phyloP scores from a whole-genome alignment of 2,113 vertebrate species.

The Suncus etruscus region DNA sequence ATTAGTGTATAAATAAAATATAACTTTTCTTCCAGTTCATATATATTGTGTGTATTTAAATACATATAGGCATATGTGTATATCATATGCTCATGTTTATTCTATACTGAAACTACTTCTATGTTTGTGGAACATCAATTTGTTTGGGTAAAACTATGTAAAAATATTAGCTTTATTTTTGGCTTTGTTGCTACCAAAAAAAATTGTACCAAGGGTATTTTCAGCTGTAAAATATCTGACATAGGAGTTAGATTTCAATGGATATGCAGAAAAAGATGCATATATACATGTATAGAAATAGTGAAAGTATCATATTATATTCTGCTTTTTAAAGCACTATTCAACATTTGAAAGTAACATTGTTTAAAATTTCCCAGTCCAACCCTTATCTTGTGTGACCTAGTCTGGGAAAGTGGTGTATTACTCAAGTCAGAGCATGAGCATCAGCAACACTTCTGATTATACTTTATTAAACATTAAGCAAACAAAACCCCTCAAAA shows the following conservation, averaged over 20 bases:
- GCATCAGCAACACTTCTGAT: neutral
- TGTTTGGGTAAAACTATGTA: neutral
- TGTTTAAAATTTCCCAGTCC: neutral
- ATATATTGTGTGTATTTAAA: neutral
- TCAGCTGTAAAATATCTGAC: neutral
- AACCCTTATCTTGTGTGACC: neutral
- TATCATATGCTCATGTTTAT: neutral
- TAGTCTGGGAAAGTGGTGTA: neutral
- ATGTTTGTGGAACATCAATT: neutral
- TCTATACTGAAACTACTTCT: neutral
- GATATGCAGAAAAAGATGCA: neutral
- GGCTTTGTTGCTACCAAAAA: neutral
- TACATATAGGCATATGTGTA: neutral
- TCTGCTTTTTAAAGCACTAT: neutral
- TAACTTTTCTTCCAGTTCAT: neutral
- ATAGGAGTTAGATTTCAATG: neutral
- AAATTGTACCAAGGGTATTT: neutral
- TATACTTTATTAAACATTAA: neutral
- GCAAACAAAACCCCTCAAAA: neutral
- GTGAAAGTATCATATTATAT: neutral
- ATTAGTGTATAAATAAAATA: conserved; percentile 10
- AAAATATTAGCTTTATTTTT: neutral
- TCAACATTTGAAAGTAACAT: neutral
- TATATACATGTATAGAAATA: neutral
- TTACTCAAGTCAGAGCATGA: neutral